Percentiles rank a stretch among this genome's conserved stretches.
Conservation (phyloP, 1,140 invertebrate species). For the Sarcophaga bullata region DNA sequence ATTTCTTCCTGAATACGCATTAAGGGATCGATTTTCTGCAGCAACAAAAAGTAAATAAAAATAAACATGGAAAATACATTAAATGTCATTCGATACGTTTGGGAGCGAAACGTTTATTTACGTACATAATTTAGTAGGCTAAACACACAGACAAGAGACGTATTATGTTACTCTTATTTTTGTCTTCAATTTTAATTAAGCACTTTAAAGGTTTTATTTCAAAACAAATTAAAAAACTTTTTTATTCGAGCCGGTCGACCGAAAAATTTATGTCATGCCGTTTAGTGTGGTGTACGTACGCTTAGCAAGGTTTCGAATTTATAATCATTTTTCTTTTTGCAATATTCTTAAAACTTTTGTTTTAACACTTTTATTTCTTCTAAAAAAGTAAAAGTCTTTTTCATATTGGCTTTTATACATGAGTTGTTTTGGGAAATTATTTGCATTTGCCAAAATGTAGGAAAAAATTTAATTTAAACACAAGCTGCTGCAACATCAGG, state of each 20-base stretch:
- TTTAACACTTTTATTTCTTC: not conserved
- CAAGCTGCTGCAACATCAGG: not conserved
- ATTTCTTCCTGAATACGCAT: conserved; percentile 76
- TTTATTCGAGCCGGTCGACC: too few species aligned
- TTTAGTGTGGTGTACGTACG: not conserved
- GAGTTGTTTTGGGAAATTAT: not conserved
- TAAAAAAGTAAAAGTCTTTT: conserved; percentile 14
- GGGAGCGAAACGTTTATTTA: not conserved
- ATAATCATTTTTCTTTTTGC: not conserved
- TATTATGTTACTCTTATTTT: too few species aligned
- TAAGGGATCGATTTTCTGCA: conserved; percentile 71
- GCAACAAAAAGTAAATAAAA: not conserved
- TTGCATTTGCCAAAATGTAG: conserved; percentile 7
- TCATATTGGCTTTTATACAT: not conserved
- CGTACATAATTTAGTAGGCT: not conserved
- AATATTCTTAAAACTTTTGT: not conserved
- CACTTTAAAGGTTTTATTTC: conserved; percentile 6
- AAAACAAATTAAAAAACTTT: not conserved
- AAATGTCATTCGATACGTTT: conserved; percentile 13
- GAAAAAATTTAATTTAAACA: not conserved
- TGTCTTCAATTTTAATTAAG: not conserved
- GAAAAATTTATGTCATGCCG: not conserved
- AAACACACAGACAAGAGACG: not conserved
- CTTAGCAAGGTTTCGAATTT: not conserved
- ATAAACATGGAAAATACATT: not conserved